phyloP scores from a whole-genome alignment of 2,113 vertebrate genomes.

The Aspidoscelis tigris region DNA sequence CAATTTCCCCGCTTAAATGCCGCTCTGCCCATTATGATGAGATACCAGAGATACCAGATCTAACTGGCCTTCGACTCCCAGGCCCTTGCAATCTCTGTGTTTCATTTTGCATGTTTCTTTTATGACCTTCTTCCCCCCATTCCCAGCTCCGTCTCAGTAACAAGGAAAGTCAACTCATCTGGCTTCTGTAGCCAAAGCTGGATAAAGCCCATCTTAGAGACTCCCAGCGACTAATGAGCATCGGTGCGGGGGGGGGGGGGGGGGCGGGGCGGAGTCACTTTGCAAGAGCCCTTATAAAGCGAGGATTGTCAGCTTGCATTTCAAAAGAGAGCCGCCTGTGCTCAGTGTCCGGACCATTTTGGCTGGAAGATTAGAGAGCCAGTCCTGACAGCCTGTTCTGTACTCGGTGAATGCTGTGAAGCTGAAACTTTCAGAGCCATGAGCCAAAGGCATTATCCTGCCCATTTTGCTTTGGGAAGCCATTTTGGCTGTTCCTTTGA shows the following conservation, averaged over 20 bases:
- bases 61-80: constrained; percentile 40
- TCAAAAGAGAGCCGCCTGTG: constrained; percentile 56
- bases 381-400: constrained; percentile 16
- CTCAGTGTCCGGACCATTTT: neutral
- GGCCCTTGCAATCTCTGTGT: neutral
- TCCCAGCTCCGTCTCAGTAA: constrained; percentile 29
- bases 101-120: constrained; percentile 12
- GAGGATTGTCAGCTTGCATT: constrained; percentile 1
- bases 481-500: neutral
- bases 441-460: no score
- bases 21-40: no score
- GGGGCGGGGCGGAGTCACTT: no score
- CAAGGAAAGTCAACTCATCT: neutral
- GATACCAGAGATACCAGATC: constrained; percentile 43
- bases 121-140: neutral
- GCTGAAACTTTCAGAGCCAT: neutral
- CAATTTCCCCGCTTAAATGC: no score
- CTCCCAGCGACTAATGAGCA: constrained; percentile 59
- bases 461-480: neutral
- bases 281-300: constrained; percentile 11
- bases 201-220: constrained; percentile 44
- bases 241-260: constrained; percentile 49
- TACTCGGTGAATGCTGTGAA: no score
- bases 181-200: neutral
- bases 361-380: constrained; percentile 52